Evolutionary conservation across 2,888 invertebrate species (phyloP).

Genomic region (Aradus depressus): DNA sequence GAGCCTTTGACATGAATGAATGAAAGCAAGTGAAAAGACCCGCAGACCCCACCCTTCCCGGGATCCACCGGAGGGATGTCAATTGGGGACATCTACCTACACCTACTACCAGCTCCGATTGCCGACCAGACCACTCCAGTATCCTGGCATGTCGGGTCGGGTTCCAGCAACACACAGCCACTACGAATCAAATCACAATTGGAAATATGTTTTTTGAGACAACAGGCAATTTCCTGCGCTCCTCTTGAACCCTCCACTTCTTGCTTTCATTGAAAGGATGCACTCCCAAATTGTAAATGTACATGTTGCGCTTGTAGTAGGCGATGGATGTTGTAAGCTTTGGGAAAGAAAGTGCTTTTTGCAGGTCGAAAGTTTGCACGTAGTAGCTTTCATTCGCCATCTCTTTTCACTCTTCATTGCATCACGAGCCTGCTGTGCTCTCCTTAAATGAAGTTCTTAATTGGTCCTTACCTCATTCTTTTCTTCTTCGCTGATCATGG

Average conservation of each 20-base stretch:
- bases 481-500: constrained; percentile 11
- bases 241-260: constrained; percentile 29
- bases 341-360: constrained; percentile 16
- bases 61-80: too few relatives aligned
- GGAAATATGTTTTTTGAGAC: constrained; percentile 17
- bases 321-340: constrained; percentile 20
- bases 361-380: constrained; percentile 7
- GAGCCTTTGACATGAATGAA: too few relatives aligned
- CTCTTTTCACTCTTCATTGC: constrained; percentile 5
- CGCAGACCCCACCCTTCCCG: too few relatives aligned
- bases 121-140: too few relatives aligned
- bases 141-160: too few relatives aligned
- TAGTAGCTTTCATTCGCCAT: constrained; percentile 12
- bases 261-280: constrained; percentile 33
- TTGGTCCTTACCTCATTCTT: constrained; percentile 8
- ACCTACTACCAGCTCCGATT: too few relatives aligned
- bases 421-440: constrained; percentile 13
- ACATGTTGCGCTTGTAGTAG: constrained; percentile 33
- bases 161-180: too few relatives aligned
- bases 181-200: too few relatives aligned
- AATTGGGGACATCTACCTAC: too few relatives aligned
- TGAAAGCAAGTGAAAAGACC: too few relatives aligned
- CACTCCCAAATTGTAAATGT: constrained; percentile 31
- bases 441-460: constrained; percentile 13
- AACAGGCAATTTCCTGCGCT: constrained; percentile 12